A percentile compares a stretch with the other conserved stretches of the same genome.
Evolutionary conservation across 1,140 invertebrate species (phyloP).

Genomic region (Caligus rogercresseyi): DNA sequence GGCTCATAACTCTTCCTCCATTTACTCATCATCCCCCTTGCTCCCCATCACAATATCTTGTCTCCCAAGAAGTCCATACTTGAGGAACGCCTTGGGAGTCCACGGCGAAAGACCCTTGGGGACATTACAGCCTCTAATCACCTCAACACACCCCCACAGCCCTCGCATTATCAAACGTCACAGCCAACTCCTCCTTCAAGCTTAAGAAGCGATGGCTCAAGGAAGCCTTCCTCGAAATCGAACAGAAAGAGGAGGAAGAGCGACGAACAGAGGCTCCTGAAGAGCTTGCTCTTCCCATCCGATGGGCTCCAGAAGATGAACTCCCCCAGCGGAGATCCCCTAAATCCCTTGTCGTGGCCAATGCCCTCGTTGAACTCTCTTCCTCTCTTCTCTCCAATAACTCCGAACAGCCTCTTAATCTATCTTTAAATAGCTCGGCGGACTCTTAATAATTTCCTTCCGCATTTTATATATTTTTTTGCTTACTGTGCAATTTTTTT

Average conservation of each 20-base stretch:
- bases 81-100: background rate
- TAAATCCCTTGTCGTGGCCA: conserved; percentile 1
- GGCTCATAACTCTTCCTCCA: too few species aligned
- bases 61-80: background rate
- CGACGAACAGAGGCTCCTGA: background rate
- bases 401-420: background rate
- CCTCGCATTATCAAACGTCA: background rate
- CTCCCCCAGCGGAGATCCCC: background rate
- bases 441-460: too few species aligned
- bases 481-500: too few species aligned
- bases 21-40: too few species aligned
- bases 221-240: background rate
- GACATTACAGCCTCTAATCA: conserved; percentile 12
- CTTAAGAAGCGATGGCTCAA: conserved; percentile 8
- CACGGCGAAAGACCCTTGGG: conserved; percentile 6
- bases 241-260: conserved; percentile 1
- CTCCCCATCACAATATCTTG: too few species aligned
- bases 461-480: too few species aligned
- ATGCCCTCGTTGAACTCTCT: conserved; percentile 7
- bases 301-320: conserved; percentile 7
- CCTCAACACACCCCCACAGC: background rate
- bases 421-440: conserved; percentile 2
- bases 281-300: conserved; percentile 11
- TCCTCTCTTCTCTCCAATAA: background rate
- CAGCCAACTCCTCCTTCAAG: background rate